phyloP scores from a whole-genome alignment of 92 coral and sea anemone species.

The Desmophyllum pertusum region DNA sequence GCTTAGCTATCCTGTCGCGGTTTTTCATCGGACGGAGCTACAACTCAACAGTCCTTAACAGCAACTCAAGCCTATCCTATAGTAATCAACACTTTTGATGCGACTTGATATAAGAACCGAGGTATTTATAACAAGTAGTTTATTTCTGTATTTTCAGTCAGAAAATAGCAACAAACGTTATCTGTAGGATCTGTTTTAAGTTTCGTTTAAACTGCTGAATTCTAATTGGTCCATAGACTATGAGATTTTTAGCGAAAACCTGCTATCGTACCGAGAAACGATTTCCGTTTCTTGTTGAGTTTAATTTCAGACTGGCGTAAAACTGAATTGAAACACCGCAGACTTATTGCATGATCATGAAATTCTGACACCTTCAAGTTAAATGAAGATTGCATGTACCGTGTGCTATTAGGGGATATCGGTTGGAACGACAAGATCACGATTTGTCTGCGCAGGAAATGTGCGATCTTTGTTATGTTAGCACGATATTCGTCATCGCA shows the following conservation, averaged over 20 bases:
- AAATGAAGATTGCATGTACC: not conserved
- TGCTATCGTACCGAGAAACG: not conserved
- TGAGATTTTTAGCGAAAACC: not conserved
- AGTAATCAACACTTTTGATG: not conserved
- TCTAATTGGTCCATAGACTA: not conserved
- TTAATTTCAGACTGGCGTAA: not conserved
- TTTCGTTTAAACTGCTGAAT: not conserved
- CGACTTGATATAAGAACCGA: slow-evolving; percentile 1
- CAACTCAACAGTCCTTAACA: no score
- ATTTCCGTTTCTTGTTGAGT: not conserved
- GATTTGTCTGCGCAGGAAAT: slow-evolving; percentile 6
- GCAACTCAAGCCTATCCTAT: not conserved
- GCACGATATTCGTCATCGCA: not conserved
- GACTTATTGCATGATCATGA: not conserved
- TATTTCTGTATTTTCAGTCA: slow-evolving; percentile 28
- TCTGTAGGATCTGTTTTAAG: not conserved
- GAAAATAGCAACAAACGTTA: slow-evolving; percentile 29
- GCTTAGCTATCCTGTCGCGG: not conserved
- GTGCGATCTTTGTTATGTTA: not conserved
- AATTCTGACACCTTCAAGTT: not conserved
- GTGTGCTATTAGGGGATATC: not conserved
- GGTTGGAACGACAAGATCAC: not conserved
- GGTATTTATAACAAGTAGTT: slow-evolving; percentile 33
- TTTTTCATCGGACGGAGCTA: not conserved
- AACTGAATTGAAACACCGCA: not conserved